phyloP scores from a whole-genome alignment of 2,888 invertebrate species.

The Drosophila planitibia region DNA sequence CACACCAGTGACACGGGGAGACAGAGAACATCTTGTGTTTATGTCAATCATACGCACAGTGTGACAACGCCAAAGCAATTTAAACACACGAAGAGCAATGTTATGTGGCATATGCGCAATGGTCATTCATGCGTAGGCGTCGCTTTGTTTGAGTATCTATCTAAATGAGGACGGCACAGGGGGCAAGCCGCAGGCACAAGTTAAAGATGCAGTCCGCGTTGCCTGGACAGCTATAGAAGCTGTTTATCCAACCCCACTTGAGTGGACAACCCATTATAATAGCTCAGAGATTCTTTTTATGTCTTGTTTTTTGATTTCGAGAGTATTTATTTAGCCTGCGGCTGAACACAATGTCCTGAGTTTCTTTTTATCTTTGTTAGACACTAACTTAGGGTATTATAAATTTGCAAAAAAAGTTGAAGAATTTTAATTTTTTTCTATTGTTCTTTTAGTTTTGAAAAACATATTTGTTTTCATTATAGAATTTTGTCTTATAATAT shows the following conservation, averaged over 20 bases:
- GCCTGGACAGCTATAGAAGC: constrained; percentile 18
- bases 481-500: no score
- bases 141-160: constrained; percentile 8
- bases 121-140: constrained; percentile 18
- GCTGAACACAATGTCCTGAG: constrained; percentile 24
- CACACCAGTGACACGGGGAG: background rate
- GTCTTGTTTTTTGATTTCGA: constrained; percentile 11
- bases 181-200: background rate
- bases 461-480: background rate
- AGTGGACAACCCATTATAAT: constrained; percentile 12
- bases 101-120: constrained; percentile 36
- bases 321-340: constrained; percentile 40
- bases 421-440: background rate
- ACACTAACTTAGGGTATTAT: background rate
- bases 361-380: constrained; percentile 5
- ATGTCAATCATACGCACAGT: constrained; percentile 76
- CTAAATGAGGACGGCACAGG: constrained; percentile 14
- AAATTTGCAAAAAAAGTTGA: background rate
- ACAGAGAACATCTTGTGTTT: constrained; percentile 21
- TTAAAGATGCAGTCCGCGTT: constrained; percentile 13
- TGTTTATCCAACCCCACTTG: constrained; percentile 8
- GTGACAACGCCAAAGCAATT: constrained; percentile 42
- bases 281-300: constrained; percentile 9
- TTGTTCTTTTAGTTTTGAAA: background rate
- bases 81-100: constrained; percentile 24